Evolutionary conservation across 1,140 invertebrate genomes (phyloP).

Genomic region (Diploscapter pachys): DNA sequence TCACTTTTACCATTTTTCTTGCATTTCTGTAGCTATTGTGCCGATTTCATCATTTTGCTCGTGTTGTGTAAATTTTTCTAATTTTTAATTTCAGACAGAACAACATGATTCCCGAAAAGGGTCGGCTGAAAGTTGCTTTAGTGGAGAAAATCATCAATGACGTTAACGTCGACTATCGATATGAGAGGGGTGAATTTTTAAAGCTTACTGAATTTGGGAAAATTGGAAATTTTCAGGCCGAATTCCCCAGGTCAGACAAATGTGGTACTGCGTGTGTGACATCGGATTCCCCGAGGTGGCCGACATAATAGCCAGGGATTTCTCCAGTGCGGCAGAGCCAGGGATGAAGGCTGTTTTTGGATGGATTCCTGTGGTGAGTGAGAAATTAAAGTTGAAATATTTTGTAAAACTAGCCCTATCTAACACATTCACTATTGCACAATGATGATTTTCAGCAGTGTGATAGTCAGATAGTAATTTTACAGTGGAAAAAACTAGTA

Average conservation of each 20-base stretch:
- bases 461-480: too few relatives aligned
- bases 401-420: too few relatives aligned
- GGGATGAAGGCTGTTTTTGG: conserved; percentile 31
- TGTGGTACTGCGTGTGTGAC: conserved; percentile 57
- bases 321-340: conserved; percentile 22
- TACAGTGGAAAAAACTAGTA: too few relatives aligned
- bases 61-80: neutral
- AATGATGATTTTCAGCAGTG: too few relatives aligned
- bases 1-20: neutral
- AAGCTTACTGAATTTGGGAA: neutral
- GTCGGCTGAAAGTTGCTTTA: conserved; percentile 43
- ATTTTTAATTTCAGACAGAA: conserved; percentile 29
- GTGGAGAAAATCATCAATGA: conserved; percentile 9
- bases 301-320: conserved; percentile 36
- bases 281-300: conserved; percentile 47
- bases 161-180: conserved; percentile 32
- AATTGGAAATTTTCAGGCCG: conserved; percentile 15
- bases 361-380: conserved; percentile 45
- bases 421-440: too few relatives aligned
- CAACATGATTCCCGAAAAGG: conserved; percentile 51
- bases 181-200: conserved; percentile 37
- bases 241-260: conserved; percentile 50
- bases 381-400: too few relatives aligned
- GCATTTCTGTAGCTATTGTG: too few relatives aligned
- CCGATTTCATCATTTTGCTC: too few relatives aligned